Percentiles rank a stretch among this genome's conserved stretches.
Evolutionary conservation across 2,888 invertebrate species (phyloP).

Genomic region (Chymomyza fuscimana): DNA sequence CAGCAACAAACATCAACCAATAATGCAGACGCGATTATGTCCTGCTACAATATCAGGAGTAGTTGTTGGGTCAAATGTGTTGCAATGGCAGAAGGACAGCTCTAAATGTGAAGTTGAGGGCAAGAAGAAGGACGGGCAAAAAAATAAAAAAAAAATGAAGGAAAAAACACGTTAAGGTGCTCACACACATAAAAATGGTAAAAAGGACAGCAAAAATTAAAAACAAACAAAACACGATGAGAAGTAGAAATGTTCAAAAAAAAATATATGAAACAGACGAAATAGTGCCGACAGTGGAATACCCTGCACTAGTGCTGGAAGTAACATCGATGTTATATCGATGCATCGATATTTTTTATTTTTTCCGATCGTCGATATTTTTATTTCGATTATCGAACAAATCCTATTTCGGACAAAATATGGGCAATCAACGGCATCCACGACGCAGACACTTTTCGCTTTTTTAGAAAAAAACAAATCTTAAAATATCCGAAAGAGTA

Average conservation of each 20-base stretch:
- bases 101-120: constrained; percentile 68
- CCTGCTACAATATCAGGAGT: constrained; percentile 42
- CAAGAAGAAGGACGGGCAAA: constrained; percentile 31
- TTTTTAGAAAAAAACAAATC: too few relatives aligned
- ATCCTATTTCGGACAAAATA: too few relatives aligned
- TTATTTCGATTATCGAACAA: too few relatives aligned
- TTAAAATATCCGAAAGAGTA: too few relatives aligned
- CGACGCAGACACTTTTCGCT: too few relatives aligned
- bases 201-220: constrained; percentile 61
- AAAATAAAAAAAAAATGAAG: constrained; percentile 9
- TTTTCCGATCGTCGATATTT: too few relatives aligned
- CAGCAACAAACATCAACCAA: constrained; percentile 77
- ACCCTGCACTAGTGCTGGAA: too few relatives aligned
- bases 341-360: too few relatives aligned
- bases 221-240: constrained; percentile 67
- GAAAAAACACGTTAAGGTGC: constrained; percentile 24
- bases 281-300: constrained; percentile 6
- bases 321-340: too few relatives aligned
- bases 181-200: constrained; percentile 8
- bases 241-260: constrained; percentile 45
- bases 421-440: too few relatives aligned
- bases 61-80: background rate
- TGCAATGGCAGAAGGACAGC: constrained; percentile 50
- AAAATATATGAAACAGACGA: constrained; percentile 10
- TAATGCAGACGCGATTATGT: constrained; percentile 79